Evolutionary conservation across 2,888 invertebrate genomes (phyloP).

Genomic region (Drosophila robusta): DNA sequence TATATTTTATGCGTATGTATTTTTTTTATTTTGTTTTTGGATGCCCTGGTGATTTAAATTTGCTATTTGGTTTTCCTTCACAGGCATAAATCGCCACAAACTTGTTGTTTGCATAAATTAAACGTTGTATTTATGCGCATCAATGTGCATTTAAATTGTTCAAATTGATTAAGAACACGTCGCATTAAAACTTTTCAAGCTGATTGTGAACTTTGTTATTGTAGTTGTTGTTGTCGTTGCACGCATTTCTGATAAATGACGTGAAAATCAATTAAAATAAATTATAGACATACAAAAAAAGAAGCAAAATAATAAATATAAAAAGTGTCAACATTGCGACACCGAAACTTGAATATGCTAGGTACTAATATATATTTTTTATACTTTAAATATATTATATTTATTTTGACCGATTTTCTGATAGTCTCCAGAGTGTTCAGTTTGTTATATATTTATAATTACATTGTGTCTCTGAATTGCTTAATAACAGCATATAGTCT

Average conservation of each 20-base stretch:
- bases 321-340: constrained; percentile 2
- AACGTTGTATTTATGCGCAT: constrained; percentile 71
- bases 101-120: constrained; percentile 63
- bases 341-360: constrained; percentile 19
- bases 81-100: constrained; percentile 40
- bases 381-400: no score
- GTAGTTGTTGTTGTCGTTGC: constrained; percentile 17
- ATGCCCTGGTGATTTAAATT: not conserved
- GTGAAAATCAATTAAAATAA: constrained; percentile 73
- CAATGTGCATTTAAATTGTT: constrained; percentile 68
- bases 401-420: no score
- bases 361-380: no score
- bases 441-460: not conserved
- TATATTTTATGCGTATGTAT: no score
- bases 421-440: no score
- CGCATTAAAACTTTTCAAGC: constrained; percentile 59
- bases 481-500: no score
- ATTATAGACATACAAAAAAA: constrained; percentile 31
- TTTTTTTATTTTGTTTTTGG: no score
- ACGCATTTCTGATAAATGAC: constrained; percentile 65
- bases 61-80: constrained; percentile 13
- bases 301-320: not conserved
- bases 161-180: constrained; percentile 62
- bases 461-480: no score
- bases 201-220: constrained; percentile 41